Evolutionary conservation across 2,888 invertebrate species (phyloP).

Genomic region (Drosophila neutralis): DNA sequence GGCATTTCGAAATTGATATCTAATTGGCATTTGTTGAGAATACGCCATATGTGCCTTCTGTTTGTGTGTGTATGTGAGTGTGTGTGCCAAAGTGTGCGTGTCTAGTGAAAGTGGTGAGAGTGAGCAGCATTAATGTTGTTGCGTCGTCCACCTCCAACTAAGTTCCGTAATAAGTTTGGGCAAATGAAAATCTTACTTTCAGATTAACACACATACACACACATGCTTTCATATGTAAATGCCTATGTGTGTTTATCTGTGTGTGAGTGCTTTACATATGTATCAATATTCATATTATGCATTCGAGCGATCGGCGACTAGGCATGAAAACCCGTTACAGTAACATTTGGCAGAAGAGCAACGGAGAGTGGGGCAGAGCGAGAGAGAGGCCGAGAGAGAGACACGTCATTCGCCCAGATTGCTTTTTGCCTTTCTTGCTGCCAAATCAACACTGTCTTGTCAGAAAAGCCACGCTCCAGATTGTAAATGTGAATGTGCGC

Average conservation of each 20-base stretch:
- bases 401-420: constrained; percentile 59
- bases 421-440: constrained; percentile 23
- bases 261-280: constrained; percentile 31
- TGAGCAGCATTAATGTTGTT: constrained; percentile 46
- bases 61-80: constrained; percentile 14
- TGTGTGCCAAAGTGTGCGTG: constrained; percentile 21
- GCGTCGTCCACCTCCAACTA: constrained; percentile 37
- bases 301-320: constrained; percentile 33
- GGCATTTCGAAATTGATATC: constrained; percentile 39
- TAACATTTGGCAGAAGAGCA: constrained; percentile 38
- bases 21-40: constrained; percentile 60
- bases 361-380: constrained; percentile 14
- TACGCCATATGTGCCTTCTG: constrained; percentile 53
- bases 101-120: constrained; percentile 74
- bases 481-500: constrained; percentile 36
- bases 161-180: constrained; percentile 67
- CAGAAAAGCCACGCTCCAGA: constrained; percentile 56
- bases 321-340: constrained; percentile 69
- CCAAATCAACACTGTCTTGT: constrained; percentile 57
- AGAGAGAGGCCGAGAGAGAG: constrained; percentile 36
- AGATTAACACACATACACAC: constrained; percentile 8
- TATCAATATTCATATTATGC: constrained; percentile 57
- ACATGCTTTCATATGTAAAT: background rate
- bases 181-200: constrained; percentile 48
- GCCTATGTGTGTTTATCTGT: constrained; percentile 5